Evolutionary conservation across 2,797 vertebrate species (phyloP), one percentile per base, ranked within the genome.

Genomic region (Tinamus major): DNA sequence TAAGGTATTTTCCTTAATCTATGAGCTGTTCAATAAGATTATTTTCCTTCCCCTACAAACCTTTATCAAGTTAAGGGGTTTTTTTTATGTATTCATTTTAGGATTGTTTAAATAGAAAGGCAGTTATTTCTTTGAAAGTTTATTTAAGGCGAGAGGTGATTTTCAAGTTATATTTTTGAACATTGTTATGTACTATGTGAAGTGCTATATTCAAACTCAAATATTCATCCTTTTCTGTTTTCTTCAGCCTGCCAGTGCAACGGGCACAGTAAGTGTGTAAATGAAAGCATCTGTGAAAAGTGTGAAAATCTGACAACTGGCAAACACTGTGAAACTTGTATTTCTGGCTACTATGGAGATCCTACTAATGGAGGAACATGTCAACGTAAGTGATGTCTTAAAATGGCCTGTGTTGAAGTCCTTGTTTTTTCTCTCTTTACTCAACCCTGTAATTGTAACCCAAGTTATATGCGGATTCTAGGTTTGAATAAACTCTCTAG

Each of bases 321-420:
- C 82, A 98, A 98, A 8, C 99, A 99, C 97, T 99, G 99, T 3
- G 99, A 99, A 96, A 99, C 97, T 91, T 99, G 99, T 81, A 97
- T 99, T 96, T 99, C 99, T 0, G 99, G 99, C 90, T 99, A 98
- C 98, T 99, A 99, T 23, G 99, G 99, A 2, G 99, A 99, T 53
- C 99, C 99, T 10, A 99, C 99, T 74, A 99, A 99, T 0, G 99
- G 99, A 59, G 99, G 99, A 94, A 99, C 97, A 19, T 99, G 99
- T 95, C 99, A 99, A 85, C 98, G 99, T 99, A 97, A 99, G 99
- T 99, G 49, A 48, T 2, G 31, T 64, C 82, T 48, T 19, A 5
- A 13, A 2, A 62, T 79, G 29, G 39, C 62, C 62, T 58, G 3
- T 1, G 0, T 20, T 14, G 3, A 53, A 13, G 35, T 35, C 35